Conservation (phyloP, 37 sponge, comb jelly and placozoan species). For the Lycopodina hypogea region DNA sequence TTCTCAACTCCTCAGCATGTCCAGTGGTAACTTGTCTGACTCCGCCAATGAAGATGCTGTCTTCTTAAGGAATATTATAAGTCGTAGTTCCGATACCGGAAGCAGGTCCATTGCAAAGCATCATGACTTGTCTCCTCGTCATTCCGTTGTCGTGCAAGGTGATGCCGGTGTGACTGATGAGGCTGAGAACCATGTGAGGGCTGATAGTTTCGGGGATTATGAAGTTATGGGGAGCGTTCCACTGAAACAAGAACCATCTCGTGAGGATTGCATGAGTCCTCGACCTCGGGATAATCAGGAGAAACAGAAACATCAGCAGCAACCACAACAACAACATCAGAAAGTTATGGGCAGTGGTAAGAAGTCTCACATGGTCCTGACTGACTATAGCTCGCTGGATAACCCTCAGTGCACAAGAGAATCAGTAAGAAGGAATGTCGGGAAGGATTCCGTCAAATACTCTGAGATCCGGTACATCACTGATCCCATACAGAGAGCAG, state of each 20-base stretch:
- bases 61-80: not conserved
- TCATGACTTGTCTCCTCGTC: not conserved
- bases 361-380: not conserved
- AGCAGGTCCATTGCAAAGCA: not conserved
- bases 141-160: not conserved
- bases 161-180: not conserved
- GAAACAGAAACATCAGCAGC: too few species aligned
- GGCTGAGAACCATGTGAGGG: not conserved
- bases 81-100: conserved; percentile 5
- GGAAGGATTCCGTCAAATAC: conserved; percentile 24
- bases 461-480: conserved; percentile 19
- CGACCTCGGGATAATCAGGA: too few species aligned
- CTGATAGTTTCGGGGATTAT: conserved; percentile 53
- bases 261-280: not conserved
- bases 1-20: not conserved
- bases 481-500: not conserved
- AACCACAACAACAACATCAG: not conserved
- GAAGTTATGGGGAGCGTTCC: conserved; percentile 65
- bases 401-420: not conserved
- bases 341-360: too few species aligned
- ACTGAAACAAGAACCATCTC: not conserved
- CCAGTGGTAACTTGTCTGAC: conserved; percentile 38
- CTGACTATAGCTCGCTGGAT: not conserved
- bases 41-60: not conserved
- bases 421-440: too few species aligned